These are phyloP conservation scores for Lasioglossum oenotherae DNA, from an alignment of 2,888 invertebrate species.

Conservation along the genomic window DNA sequence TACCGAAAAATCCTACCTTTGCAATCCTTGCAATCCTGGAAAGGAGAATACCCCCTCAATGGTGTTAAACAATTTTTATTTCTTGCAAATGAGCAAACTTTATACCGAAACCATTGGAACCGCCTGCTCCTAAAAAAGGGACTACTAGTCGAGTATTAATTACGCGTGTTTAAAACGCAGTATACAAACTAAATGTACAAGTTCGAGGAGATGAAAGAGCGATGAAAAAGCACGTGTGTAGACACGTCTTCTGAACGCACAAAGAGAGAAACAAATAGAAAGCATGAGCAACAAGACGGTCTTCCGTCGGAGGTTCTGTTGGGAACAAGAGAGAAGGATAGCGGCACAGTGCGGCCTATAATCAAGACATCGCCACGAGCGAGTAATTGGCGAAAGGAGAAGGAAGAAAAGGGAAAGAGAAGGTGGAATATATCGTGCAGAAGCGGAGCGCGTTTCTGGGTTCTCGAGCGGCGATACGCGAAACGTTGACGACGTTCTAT, in stretches of 20 bases:
- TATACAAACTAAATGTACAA: background rate
- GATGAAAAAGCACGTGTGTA: background rate
- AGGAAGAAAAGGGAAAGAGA: slow-evolving; percentile 8
- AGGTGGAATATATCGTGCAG: slow-evolving; percentile 25
- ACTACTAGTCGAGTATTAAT: background rate
- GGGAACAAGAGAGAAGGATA: background rate
- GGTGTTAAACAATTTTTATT: too few relatives aligned
- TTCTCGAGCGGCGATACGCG: slow-evolving; percentile 13
- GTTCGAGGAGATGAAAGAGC: background rate
- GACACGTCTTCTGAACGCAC: background rate
- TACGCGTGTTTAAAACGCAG: background rate
- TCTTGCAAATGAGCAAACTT: too few relatives aligned
- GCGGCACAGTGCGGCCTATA: background rate
- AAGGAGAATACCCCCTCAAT: too few relatives aligned
- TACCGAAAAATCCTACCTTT: too few relatives aligned
- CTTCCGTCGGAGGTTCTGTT: background rate
- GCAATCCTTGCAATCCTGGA: too few relatives aligned
- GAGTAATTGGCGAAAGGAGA: slow-evolving; percentile 22
- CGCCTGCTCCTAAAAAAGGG: too few relatives aligned
- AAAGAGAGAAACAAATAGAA: background rate
- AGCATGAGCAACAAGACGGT: background rate
- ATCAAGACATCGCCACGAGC: background rate
- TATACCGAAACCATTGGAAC: too few relatives aligned
- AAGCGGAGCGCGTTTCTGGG: slow-evolving; percentile 14
- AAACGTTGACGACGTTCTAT: slow-evolving; percentile 27